Base-by-base conservation (phyloP, 2,888 invertebrate genomes). In the Lasius platythorax region DNA sequence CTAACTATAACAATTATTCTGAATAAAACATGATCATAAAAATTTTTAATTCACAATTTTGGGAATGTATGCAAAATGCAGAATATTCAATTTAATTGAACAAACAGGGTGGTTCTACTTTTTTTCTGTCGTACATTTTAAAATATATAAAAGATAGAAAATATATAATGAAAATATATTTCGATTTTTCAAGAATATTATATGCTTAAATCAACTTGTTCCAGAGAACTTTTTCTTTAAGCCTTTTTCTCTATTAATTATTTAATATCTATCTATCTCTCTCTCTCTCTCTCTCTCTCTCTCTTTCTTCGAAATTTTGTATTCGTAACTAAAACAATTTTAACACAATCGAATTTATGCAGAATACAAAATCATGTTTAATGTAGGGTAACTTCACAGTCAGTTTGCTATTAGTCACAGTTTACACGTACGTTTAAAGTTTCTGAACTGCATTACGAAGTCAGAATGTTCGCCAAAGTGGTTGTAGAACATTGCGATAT, bases 381-480 rank as follows among this genome's bases (percentile, higher is more conserved):
- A 56, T 30, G 28, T n/a, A 15, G 28, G 28, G 18, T 66, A 66
- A 78, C 9, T 78, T 68, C 5, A 56, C 28, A 37, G n/a, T 67
- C 23, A 56, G 46, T 28, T 30, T 0, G 67, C 40, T 23, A 30
- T 78, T 78, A 43, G 9, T 78, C 56, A 53, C 40, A 15, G n/a
- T 43, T 43, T 56, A 78, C 68, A 58, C 40, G 40, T 68, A 66
- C 6, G 30, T 40, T 43, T 43, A 40, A 18, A 68, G 78, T 78
- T 78, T 9, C 43, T 56, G 6, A 68, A 68, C 15, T 58, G 0
- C 56, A 68, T 78, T 56, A 67, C 30, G 2, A 58, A 78, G 56
- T 68, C n/a, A 28, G 30, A 68, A 40, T 28, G 50, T 40, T 56
- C 53, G 40, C 28, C 30, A 28, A 40, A 53, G 40, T 40, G 67